These are phyloP conservation scores for Junonia oenone DNA, from an alignment of 2,888 invertebrate genomes.

Conservation along the genomic window DNA sequence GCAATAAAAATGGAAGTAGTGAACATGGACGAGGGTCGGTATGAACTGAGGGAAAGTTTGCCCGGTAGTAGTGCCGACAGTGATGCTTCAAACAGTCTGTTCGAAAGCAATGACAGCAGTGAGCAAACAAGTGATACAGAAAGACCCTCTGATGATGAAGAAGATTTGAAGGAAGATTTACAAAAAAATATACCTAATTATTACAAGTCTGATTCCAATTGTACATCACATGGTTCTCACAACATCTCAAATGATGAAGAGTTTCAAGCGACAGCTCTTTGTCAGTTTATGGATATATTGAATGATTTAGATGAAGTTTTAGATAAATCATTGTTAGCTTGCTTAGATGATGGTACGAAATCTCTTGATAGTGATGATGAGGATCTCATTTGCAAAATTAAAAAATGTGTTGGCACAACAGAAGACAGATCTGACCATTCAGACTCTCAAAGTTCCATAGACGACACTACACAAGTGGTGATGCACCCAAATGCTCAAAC, in stretches of 20 bases:
- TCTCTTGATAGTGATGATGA: constrained; percentile 65
- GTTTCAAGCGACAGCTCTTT: constrained; percentile 69
- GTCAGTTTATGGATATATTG: constrained; percentile 77
- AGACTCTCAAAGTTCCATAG: constrained; percentile 52
- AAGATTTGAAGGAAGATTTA: constrained; percentile 63
- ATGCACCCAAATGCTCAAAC: constrained; percentile 41
- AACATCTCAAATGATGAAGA: constrained; percentile 69
- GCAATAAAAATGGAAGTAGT: constrained; percentile 73
- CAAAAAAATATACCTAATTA: constrained; percentile 70
- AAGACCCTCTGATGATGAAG: constrained; percentile 60
- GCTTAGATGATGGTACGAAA: constrained; percentile 60
- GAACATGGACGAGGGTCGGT: constrained; percentile 60
- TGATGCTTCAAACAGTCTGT: constrained; percentile 55
- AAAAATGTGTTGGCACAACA: constrained; percentile 54
- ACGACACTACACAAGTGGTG: constrained; percentile 65
- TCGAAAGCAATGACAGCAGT: constrained; percentile 55
- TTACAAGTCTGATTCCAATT: constrained; percentile 69
- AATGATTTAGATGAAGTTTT: constrained; percentile 80
- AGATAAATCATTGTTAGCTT: constrained; percentile 72
- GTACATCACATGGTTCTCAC: constrained; percentile 61
- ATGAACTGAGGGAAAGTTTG: constrained; percentile 57
- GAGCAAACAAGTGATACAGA: constrained; percentile 53
- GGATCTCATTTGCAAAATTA: constrained; percentile 70
- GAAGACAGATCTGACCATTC: constrained; percentile 44
- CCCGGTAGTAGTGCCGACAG: constrained; percentile 60